Evolutionary conservation across 1,140 invertebrate species (phyloP).

Genomic region (Chironomus striatipennis): DNA sequence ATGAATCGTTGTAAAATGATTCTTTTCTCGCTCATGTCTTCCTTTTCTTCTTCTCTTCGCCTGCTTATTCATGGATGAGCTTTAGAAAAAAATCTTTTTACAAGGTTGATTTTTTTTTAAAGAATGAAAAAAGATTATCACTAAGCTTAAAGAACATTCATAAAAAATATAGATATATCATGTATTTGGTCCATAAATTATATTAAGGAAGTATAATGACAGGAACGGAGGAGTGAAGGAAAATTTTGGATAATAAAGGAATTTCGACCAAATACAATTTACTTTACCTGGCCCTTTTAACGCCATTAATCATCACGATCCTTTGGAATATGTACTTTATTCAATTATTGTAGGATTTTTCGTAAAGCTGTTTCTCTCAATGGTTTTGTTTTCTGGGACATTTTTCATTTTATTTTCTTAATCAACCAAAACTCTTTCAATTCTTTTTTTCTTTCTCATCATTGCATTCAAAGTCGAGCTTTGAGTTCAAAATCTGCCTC

Average conservation of each 20-base stretch:
- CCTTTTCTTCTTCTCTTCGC: too few species aligned
- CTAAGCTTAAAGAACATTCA: conserved; percentile 13
- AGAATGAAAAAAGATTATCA: conserved; percentile 10
- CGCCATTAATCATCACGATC: conserved; percentile 7
- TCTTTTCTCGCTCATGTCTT: neutral
- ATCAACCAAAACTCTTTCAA: conserved; percentile 22
- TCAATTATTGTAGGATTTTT: neutral
- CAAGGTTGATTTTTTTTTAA: neutral
- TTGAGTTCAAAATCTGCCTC: neutral
- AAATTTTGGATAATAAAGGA: neutral
- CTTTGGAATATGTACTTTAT: neutral
- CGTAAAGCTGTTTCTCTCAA: neutral
- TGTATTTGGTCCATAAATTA: conserved; percentile 7
- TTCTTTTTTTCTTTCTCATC: neutral
- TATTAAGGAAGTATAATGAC: neutral
- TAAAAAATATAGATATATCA: neutral
- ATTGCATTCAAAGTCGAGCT: too few species aligned
- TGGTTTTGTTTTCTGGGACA: neutral
- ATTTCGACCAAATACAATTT: conserved; percentile 9
- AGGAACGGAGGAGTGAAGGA: neutral
- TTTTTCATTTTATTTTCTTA: neutral
- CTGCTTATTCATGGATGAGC: too few species aligned
- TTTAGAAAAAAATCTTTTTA: conserved; percentile 8
- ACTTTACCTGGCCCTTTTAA: conserved; percentile 18
- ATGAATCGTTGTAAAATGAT: conserved; percentile 14